A percentile compares a stretch with the other conserved stretches of the same genome.
Evolutionary conservation across 2,113 vertebrate genomes (phyloP).

Genomic region (Merops nubicus): DNA sequence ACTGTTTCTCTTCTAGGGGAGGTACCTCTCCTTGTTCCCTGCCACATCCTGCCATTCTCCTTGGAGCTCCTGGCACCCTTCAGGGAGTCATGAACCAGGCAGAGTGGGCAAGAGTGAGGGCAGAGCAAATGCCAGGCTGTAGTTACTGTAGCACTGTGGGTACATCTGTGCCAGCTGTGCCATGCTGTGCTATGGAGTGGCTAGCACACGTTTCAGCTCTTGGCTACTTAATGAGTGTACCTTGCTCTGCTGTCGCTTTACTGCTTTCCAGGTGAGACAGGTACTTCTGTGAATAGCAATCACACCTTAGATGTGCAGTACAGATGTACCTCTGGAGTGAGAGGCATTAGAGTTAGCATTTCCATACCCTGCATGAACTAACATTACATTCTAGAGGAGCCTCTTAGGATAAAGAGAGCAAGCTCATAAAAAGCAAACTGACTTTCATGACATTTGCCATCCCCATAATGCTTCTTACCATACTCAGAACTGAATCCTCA

Average conservation of each 20-base stretch:
- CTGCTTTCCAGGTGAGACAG: not conserved
- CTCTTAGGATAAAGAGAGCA: not conserved
- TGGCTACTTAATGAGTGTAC: not conserved
- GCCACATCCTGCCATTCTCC: not conserved
- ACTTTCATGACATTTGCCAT: not conserved
- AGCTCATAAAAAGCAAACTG: not conserved
- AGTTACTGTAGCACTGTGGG: fast-evolving
- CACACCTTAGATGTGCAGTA: not conserved
- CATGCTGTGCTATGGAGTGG: not conserved
- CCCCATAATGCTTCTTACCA: not conserved
- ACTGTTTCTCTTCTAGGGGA: not conserved
- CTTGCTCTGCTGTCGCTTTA: not conserved
- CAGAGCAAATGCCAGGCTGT: not conserved
- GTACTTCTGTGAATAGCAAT: not conserved
- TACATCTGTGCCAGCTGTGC: not conserved
- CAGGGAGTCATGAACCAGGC: not conserved
- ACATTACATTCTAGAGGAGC: not conserved
- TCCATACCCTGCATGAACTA: not conserved
- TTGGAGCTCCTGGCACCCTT: not conserved
- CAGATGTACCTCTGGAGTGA: not conserved
- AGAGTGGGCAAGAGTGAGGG: not conserved
- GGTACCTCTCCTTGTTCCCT: not conserved
- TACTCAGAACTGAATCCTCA: not conserved
- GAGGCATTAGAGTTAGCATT: not conserved
- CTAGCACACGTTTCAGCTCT: not conserved